phyloP scores from a whole-genome alignment of 2,888 invertebrate species.

The Augochlorella aurata region DNA sequence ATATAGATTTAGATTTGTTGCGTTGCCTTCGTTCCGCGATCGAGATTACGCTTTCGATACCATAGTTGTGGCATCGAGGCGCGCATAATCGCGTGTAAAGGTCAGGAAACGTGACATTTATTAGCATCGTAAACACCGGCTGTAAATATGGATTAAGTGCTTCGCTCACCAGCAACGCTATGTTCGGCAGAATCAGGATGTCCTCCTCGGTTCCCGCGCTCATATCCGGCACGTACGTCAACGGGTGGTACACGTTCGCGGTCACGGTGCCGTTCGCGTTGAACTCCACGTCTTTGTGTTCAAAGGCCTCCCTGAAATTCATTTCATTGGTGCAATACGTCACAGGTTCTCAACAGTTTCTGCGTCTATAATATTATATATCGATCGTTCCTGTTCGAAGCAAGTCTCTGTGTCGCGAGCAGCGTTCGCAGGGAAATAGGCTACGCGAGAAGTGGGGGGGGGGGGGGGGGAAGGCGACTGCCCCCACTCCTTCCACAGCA shows the following conservation, averaged over 20 bases:
- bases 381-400: too few species aligned
- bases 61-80: neutral
- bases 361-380: neutral
- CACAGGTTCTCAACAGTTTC: neutral
- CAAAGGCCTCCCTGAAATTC: slow-evolving; percentile 85
- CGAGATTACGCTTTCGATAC: neutral
- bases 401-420: too few species aligned
- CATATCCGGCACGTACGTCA: slow-evolving; percentile 89
- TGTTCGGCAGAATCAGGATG: slow-evolving; percentile 89
- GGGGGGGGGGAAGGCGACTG: too few species aligned
- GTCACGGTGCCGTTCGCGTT: slow-evolving; percentile 90
- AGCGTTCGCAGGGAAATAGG: too few species aligned
- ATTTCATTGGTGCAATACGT: neutral
- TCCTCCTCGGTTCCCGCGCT: slow-evolving; percentile 90
- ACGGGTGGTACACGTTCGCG: slow-evolving; percentile 88
- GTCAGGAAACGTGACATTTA: neutral
- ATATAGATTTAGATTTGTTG: too few species aligned
- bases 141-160: neutral
- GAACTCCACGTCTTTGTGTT: slow-evolving; percentile 88
- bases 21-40: too few species aligned
- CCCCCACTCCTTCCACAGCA: too few species aligned
- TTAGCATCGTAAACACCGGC: neutral
- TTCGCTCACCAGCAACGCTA: slow-evolving; percentile 91
- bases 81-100: neutral
- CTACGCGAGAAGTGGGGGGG: too few species aligned